These are phyloP conservation scores for Drosophila equinoxialis DNA, from an alignment of 1,140 invertebrate genomes.

Conservation along the genomic window DNA sequence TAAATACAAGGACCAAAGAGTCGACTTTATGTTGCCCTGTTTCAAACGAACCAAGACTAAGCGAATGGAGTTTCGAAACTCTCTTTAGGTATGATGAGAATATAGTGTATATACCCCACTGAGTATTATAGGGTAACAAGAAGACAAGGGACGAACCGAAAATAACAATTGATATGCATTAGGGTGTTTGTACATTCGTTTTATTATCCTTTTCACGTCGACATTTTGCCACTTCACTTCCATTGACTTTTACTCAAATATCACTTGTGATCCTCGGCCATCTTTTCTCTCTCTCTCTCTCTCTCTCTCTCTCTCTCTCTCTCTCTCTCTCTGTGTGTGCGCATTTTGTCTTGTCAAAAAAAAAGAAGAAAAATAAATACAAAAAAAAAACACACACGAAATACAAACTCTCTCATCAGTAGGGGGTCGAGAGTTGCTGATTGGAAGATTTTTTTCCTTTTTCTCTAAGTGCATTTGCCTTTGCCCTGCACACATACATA, in stretches of 20 bases:
- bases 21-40: background rate
- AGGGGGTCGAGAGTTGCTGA: constrained; percentile 70
- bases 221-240: constrained; percentile 63
- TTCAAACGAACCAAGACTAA: too few relatives aligned
- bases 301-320: background rate
- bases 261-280: constrained; percentile 30
- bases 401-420: constrained; percentile 63
- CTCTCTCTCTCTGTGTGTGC: background rate
- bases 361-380: constrained; percentile 8
- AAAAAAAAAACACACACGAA: constrained; percentile 2
- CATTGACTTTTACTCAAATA: constrained; percentile 58
- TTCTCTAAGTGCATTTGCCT: constrained; percentile 75
- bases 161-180: constrained; percentile 36
- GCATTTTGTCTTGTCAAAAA: constrained; percentile 21
- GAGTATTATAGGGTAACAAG: background rate
- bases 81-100: too few relatives aligned
- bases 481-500: constrained; percentile 26
- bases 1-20: background rate
- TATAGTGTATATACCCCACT: background rate
- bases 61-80: too few relatives aligned
- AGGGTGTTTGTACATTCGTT: constrained; percentile 21
- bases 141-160: background rate
- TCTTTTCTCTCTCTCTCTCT: background rate
- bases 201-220: constrained; percentile 54
- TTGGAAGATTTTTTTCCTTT: constrained; percentile 54